Evolutionary conservation across 2,888 invertebrate genomes (phyloP), one percentile per base, ranked within the genome.

Genomic region (Drosophila anomelani): DNA sequence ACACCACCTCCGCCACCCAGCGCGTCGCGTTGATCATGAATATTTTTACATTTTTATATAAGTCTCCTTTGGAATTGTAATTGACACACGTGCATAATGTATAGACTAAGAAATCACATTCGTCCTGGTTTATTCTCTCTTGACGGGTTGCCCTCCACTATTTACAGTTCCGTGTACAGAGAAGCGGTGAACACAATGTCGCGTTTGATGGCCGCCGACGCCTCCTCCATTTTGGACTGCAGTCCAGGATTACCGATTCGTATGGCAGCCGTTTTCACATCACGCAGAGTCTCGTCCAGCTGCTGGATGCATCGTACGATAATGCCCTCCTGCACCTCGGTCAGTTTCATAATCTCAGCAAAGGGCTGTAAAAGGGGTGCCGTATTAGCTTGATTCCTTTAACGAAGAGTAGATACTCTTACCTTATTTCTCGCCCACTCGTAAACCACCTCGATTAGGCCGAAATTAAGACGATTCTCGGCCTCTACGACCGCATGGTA

Each of bases 131-230:
- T 60, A 47, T 53, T 41, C 29, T 23, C 34, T 53, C 12, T 17
- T 29, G 34, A 26, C 29, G 23, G 47, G 41, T 36, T 36, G 29
- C 12, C 10, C 7, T 10, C 10, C 23, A 44, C 39, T 2, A 4
- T 36, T 79, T 85, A 91, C 46, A 91, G 73, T 57, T 90, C 89
- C 4, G 97, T 98, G 90, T 99, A 99, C 49, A 99, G 94, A 92
- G 98, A 98, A 36, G 98, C 98, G 26, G 99, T 97, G 92, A 99
- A 99, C 0, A 99, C 99, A 88, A 99, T 99, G 92, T 99, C 99
- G 69, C 99, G 94, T 92, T 98, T 98, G 77, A 99, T 98, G 47
- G 96, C 95, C 4, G 95, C 95, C 0, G 97, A 97, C 0, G 98
- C 97, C 91, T 98, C 97, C 92, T 98, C 97, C 98, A 99, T 99